Conservation (phyloP, 1,140 invertebrate species). For the Hydropsyche tenuis region DNA sequence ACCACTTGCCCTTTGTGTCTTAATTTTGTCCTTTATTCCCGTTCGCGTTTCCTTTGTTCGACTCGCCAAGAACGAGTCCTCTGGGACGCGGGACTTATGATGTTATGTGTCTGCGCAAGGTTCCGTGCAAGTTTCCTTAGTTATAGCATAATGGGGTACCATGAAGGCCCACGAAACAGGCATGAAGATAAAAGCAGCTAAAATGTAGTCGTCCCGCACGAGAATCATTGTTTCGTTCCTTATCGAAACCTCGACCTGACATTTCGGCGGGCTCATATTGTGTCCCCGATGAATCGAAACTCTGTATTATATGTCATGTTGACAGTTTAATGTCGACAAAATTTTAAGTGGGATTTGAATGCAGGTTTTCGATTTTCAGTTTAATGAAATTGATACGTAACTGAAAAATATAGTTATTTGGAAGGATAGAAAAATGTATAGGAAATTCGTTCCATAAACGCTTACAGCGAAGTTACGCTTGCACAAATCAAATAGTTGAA, state of each 20-base stretch:
- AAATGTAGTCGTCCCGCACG: conserved; percentile 42
- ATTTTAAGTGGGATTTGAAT: too few species aligned
- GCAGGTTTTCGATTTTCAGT: too few species aligned
- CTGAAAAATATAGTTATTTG: too few species aligned
- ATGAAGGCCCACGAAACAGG: conserved; percentile 2
- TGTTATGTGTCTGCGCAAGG: conserved; percentile 31
- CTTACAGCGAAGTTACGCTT: too few species aligned
- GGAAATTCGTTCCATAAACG: too few species aligned
- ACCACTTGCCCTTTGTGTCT: conserved; percentile 46
- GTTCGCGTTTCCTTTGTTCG: conserved; percentile 43
- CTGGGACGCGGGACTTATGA: conserved; percentile 46
- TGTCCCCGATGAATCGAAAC: neutral
- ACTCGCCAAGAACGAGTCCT: conserved; percentile 40
- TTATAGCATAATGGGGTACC: conserved; percentile 23
- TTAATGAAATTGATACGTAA: too few species aligned
- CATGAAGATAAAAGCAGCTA: conserved; percentile 44
- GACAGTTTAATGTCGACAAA: too few species aligned
- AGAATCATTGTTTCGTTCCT: conserved; percentile 46
- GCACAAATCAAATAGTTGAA: too few species aligned
- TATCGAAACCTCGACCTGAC: conserved; percentile 46
- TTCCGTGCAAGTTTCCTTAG: conserved; percentile 23
- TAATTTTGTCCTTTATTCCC: conserved; percentile 48
- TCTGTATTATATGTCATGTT: too few species aligned
- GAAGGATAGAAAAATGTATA: too few species aligned
- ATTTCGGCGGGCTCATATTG: conserved; percentile 25